Evolutionary conservation across 2,113 vertebrate genomes (phyloP).

Genomic region (Cyphomyrus discorhynchus): DNA sequence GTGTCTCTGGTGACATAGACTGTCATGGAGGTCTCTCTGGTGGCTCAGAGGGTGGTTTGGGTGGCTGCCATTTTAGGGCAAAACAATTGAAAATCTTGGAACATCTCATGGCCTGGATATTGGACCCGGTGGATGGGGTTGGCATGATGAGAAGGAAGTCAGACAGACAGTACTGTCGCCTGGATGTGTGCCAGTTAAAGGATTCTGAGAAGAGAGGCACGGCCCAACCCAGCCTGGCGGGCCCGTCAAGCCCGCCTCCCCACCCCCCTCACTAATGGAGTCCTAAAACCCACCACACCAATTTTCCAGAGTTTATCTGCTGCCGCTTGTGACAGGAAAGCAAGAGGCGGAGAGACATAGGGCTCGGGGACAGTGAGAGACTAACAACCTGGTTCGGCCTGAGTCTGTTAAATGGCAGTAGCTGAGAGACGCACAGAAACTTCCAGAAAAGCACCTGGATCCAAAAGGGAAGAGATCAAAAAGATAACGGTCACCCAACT

Average conservation of each 20-base stretch:
- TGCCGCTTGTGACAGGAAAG: conserved; percentile 29
- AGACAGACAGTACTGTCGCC: neutral
- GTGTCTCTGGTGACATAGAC: neutral
- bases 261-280: neutral
- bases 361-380: conserved; percentile 32
- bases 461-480: conserved; percentile 28
- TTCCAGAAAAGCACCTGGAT: conserved; percentile 48
- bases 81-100: neutral
- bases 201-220: neutral
- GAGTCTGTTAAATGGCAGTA: conserved; percentile 58
- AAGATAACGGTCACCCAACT: conserved; percentile 45
- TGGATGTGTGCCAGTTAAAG: neutral
- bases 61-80: neutral
- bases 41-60: neutral
- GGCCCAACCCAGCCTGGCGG: neutral
- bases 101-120: neutral
- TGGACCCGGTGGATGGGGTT: neutral
- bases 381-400: conserved; percentile 48
- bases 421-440: conserved; percentile 39
- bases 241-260: neutral
- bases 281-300: conserved; percentile 49
- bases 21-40: neutral
- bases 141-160: neutral
- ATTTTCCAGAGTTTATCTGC: conserved; percentile 58
- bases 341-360: neutral